Percentiles rank a stretch among this genome's conserved stretches.
Conservation (phyloP, 2,113 vertebrate genomes). For the Origma solitaria region DNA sequence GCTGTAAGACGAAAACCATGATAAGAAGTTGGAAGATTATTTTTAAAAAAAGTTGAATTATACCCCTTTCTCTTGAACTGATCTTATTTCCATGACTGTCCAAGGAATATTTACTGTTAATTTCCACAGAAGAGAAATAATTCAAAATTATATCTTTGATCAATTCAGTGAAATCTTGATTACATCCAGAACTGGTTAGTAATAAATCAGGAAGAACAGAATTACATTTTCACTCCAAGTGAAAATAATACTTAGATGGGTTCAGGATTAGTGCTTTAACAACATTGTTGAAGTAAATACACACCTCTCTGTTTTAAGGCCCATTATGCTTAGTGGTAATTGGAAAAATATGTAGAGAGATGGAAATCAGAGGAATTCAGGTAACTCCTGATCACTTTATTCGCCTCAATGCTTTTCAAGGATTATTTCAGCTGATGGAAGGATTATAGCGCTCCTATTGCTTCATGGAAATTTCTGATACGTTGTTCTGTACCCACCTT, state of each 20-base stretch:
- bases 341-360: background rate
- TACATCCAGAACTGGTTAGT: background rate
- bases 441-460: accelerated
- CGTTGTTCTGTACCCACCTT: background rate
- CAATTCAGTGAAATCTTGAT: background rate
- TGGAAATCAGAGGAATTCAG: background rate
- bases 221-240: background rate
- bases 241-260: background rate
- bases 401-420: background rate
- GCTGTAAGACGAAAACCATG: background rate
- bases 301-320: background rate
- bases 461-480: background rate
- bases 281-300: background rate
- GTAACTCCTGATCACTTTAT: background rate
- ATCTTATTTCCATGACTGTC: background rate
- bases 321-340: background rate
- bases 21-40: background rate
- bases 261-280: background rate
- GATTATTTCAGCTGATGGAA: background rate
- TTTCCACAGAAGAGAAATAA: background rate
- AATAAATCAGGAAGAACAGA: background rate
- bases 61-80: background rate
- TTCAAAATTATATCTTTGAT: background rate
- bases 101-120: background rate
- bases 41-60: too few species aligned